Base-by-base conservation (phyloP, 2,797 vertebrate genomes). In the Numenius phaeopus region DNA sequence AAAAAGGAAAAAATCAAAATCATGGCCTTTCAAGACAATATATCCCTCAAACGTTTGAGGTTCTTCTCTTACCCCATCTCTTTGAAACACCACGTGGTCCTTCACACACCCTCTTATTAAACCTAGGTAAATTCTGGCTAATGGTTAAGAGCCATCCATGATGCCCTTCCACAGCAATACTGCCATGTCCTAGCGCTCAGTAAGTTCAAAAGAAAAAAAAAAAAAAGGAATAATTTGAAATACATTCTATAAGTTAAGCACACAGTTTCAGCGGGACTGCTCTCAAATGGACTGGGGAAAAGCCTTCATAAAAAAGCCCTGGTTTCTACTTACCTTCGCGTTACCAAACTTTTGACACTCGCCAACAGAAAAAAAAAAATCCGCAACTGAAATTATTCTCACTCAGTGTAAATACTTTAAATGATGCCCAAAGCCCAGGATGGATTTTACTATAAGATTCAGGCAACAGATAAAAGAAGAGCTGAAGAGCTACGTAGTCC, bases 1-100 rank as follows among this genome's bases (percentile, higher is more conserved):
- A 44, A 69, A 55, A 14, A 49, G 7, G 24, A 49, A 50, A 27
- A 52, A 29, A 52, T 14, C 5, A 30, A 42, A 46, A n/a, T 34
- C 24, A 32, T 2, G 1, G 21, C 40, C 24, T 71, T 84, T n/a
- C 44, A 64, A 34, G 32, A 64, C n/a, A 37, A 34, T 11, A 40
- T 0, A 1, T 21, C 46, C 18, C 30, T 46, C 64, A 40, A 47
- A 66, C 21, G 4, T 14, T 1, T 37, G 22, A 82, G 29, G 39
- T 30, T 76, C 32, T 82, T 76, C 42, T 82, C 32, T 73, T 37
- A 54, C 2, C 20, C 13, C 55, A 46, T 27, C 24, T 70, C 47
- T 34, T 34, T 65, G 24, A 61, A 83, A 49, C 12, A 73, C 39
- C 42, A 18, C 1, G 0, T 1, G 1, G 16, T 37, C 27, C 30